phyloP scores from a whole-genome alignment of 1,140 invertebrate genomes.

The Aethina tumida region DNA sequence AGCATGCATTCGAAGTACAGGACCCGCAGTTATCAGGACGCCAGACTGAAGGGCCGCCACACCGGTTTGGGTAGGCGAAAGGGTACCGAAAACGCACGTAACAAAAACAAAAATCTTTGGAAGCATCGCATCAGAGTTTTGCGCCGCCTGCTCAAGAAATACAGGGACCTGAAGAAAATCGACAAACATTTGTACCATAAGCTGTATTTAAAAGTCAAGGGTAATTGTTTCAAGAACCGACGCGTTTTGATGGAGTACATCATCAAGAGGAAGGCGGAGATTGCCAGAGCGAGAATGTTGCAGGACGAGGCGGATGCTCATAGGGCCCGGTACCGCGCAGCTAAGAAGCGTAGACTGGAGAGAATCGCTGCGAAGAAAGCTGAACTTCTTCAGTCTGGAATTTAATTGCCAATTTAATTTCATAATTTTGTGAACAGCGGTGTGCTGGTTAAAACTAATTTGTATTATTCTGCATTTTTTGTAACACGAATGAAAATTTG shows the following conservation, averaged over 20 bases:
- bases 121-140: constrained; percentile 65
- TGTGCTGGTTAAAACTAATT: too few relatives aligned
- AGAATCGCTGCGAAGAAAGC: constrained; percentile 50
- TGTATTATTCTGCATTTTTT: too few relatives aligned
- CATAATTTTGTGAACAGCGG: too few relatives aligned
- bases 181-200: constrained; percentile 70
- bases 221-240: constrained; percentile 73
- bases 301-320: constrained; percentile 69
- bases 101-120: constrained; percentile 54
- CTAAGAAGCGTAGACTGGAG: constrained; percentile 58
- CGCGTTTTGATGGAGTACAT: constrained; percentile 74
- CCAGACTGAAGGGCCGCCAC: constrained; percentile 63
- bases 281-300: constrained; percentile 61
- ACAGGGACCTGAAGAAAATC: constrained; percentile 71
- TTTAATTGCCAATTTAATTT: too few relatives aligned
- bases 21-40: constrained; percentile 59
- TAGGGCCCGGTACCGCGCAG: constrained; percentile 59
- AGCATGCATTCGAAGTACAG: constrained; percentile 67
- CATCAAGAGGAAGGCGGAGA: constrained; percentile 78
- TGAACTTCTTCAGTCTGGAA: too few relatives aligned
- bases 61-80: constrained; percentile 69
- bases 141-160: constrained; percentile 59
- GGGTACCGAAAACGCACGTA: constrained; percentile 68
- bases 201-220: constrained; percentile 71
- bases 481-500: too few relatives aligned